Base-by-base conservation (phyloP, 1,140 invertebrate genomes). In the Druon quercuslanigerum region DNA sequence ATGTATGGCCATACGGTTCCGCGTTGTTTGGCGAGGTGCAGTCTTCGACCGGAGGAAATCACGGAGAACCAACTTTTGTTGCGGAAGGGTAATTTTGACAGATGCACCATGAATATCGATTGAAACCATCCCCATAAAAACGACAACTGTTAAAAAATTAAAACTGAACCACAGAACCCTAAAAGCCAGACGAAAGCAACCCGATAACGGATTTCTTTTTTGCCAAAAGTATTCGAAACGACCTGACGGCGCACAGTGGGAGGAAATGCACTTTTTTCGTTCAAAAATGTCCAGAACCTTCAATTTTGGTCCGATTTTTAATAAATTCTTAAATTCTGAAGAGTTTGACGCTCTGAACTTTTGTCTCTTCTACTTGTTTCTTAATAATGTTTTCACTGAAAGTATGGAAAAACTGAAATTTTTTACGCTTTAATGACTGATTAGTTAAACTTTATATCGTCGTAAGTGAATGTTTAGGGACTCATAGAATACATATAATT, bases 51-150 rank as follows among this genome's bases (percentile, higher is more conserved):
- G 51, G 50, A 52, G 17, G 50, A 11, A 33, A 33, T 73, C 51
- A 33, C 20, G 33, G 11, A 54, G 57, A 14, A 11, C 70, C 46
- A n/a, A 70, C 75, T 81, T 76, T 66, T 81, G 51, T 79, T 76
- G 78, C 79, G 83, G 79, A 87, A 87, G 87, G 87, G 84, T 87
- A 89, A 86, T 86, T 87, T 88, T 87, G 87, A 88, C 87, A 88
- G 86, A 90, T 88, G 87, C 87, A 90, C 72, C 82, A 79, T 82
- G 77, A 82, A 83, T 87, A 90, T 89, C 83, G 87, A 89, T 89
- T 82, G 77, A 80, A 66, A 75, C 73, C 78, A 84, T 81, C 73
- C 81, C 78, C 78, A 82, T 76, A 70, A 71, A 46, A 72, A 72
- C 75, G 54, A 56, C 60, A 75, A 80, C 77, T 75, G 76, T 82